Base-by-base conservation (phyloP, 1,140 invertebrate genomes). In the Drosophila busckii region DNA sequence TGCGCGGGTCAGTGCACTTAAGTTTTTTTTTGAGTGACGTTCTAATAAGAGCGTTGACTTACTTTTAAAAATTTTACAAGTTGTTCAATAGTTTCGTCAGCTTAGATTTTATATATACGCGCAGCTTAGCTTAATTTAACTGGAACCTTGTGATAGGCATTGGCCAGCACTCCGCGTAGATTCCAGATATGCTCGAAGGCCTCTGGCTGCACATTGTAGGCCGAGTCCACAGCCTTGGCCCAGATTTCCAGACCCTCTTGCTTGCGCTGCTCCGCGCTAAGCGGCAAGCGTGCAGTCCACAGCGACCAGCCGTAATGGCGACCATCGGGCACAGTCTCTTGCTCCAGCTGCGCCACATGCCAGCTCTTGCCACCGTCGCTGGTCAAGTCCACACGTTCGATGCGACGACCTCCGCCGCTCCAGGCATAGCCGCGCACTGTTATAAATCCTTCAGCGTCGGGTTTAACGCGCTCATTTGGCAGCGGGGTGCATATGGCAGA, bases 151-250 rank as follows among this genome's bases (percentile, higher is more conserved):
- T 98, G 96, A 91, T 98, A 99, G 1, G 97, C 96, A 89, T 98
- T 99, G 75, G 93, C 93, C 2, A 99, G 89, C 0, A 99, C 92
- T n/a, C 98, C 98, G 40, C 98, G 89, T n/a, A 99, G 90, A 90
- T 99, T 99, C 97, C 98, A 99, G 56, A 99, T 97, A 75, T 97
- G 93, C 64, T 92, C 89, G 56, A 97, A 95, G 49, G 88, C 91
- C 88, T 99, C 97, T 1, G 98, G 97, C 88, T 99, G 98, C n/a
- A 94, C 95, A 86, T 99, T 99, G 86, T 99, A 98, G 1, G 94
- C 93, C 2, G 95, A 94, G 88, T 99, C 98, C 0, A 97, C 93
- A 12, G 98, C 98, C 89, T 98, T 98, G 9, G 93, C 94, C 91
- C 97, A 94, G 42, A 99, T 90, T 88, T 98, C 95, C 12, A 96